Evolutionary conservation across 2,888 invertebrate genomes (phyloP), one percentile per base, ranked within the genome.

Genomic region (Pegoplata infirma): DNA sequence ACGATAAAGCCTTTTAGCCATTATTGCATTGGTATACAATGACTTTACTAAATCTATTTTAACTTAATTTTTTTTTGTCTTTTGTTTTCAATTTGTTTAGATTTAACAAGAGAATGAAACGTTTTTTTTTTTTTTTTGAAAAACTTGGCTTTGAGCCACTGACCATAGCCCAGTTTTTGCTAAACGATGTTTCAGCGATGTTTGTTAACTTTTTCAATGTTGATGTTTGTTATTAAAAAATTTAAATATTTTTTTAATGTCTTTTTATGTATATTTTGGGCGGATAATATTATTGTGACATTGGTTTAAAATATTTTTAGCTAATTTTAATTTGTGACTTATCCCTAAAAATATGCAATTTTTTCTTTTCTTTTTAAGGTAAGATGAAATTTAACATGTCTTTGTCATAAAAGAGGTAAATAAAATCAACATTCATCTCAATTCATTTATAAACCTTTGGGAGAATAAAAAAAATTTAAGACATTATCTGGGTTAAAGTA

Each of bases 121-220:
- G 23, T 51, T 25, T 44, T 12, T 23, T 32, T 46, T 58, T 23
- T 56, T 55, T 47, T 46, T 14, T 58, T 58, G 56, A 28, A 49
- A 25, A 14, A 58, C 49, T 61, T 78, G 78, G 66, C 75, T 75
- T 79, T 79, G 71, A 75, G 55, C 71, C 49, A 72, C 71, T 75
- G 79, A 44, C 79, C 75, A 75, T 79, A 72, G 71, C 75, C 79
- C 63, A 75, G 71, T 74, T 78, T 46, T 16, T 56, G 28, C 5
- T 23, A 28, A 16, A 7, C 5, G 21, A 21, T 51, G n/a, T 17
- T n/a, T 44, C 64, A 5, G n/a, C n/a, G n/a, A n/a, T 63, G 46
- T n/a, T n/a, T n/a, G 23, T 10, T 32, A 55, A 68, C 14, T 68
- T 56, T 32, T 61, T 19, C 21, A 47, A 59, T 19, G 59, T 32